Evolutionary conservation across 2,888 invertebrate species (phyloP).

Genomic region (Chrysomela aeneicollis): DNA sequence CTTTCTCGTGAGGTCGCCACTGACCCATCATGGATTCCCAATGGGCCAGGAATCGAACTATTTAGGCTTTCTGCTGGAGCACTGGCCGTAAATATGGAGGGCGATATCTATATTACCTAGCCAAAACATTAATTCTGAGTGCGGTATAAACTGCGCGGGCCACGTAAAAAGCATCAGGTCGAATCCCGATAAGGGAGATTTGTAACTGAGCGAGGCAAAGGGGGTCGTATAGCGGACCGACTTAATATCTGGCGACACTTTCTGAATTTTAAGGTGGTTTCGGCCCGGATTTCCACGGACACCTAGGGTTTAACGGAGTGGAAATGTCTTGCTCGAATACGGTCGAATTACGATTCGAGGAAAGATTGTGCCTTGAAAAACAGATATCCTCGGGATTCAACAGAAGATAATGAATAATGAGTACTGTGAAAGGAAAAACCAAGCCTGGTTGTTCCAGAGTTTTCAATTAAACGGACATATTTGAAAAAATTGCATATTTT

Average conservation of each 20-base stretch:
- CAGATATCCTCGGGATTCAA: too few relatives aligned
- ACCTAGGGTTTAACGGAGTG: background rate
- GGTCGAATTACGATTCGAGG: background rate
- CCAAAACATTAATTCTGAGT: slow-evolving; percentile 43
- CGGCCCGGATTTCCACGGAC: background rate
- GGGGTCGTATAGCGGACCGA: slow-evolving; percentile 39
- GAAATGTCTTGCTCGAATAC: background rate
- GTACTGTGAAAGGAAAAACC: too few relatives aligned
- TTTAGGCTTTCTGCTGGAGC: slow-evolving; percentile 19
- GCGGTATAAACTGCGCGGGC: slow-evolving; percentile 41
- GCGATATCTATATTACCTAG: slow-evolving; percentile 28
- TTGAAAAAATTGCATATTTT: too few relatives aligned
- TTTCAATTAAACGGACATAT: too few relatives aligned
- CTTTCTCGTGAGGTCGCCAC: too few relatives aligned
- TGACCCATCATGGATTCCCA: background rate
- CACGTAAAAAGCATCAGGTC: slow-evolving; percentile 49
- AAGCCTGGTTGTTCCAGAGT: too few relatives aligned
- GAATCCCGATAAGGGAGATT: slow-evolving; percentile 52
- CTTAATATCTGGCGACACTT: slow-evolving; percentile 44
- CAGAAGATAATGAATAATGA: too few relatives aligned
- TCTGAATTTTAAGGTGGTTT: slow-evolving; percentile 39
- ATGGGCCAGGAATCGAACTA: background rate
- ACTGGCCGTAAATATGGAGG: slow-evolving; percentile 31
- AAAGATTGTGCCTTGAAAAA: background rate
- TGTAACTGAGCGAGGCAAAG: slow-evolving; percentile 49